Conservation (phyloP, 2,113 vertebrate genomes). For the Mus pahari region DNA sequence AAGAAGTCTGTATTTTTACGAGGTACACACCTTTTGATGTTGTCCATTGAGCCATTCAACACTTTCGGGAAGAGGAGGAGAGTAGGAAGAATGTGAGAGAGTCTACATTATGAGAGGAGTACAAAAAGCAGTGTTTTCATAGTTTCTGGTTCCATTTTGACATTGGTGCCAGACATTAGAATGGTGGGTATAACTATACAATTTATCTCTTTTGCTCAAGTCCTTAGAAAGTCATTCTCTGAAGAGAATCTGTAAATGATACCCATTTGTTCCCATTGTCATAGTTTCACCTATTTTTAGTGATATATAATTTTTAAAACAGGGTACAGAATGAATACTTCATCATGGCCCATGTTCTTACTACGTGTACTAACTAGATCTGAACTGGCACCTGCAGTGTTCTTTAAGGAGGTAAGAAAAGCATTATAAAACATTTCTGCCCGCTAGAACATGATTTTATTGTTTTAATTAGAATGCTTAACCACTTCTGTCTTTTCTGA, state of each 20-base stretch:
- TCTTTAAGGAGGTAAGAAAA: conserved; percentile 94
- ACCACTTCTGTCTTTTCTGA: conserved; percentile 57
- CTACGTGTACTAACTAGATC: conserved; percentile 94
- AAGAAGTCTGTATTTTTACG: conserved; percentile 21
- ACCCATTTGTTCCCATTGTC: conserved; percentile 24
- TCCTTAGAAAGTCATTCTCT: conserved; percentile 48
- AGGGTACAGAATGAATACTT: conserved; percentile 98
- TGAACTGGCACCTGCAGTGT: conserved; percentile 93
- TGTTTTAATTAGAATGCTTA: conserved; percentile 51
- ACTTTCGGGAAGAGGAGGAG: background rate
- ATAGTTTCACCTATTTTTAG: conserved; percentile 29
- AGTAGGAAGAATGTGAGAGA: background rate
- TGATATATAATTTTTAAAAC: conserved; percentile 67
- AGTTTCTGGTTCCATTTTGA: conserved; percentile 3
- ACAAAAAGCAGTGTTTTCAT: background rate
- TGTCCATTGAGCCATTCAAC: conserved; percentile 15
- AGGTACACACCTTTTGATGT: background rate
- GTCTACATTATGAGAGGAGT: background rate
- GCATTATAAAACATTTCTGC: background rate
- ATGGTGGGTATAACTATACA: background rate
- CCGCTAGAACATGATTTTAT: background rate
- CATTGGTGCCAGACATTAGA: conserved; percentile 26
- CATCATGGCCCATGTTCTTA: conserved; percentile 98
- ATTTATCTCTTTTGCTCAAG: background rate
- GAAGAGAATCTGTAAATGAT: conserved; percentile 15